These are phyloP conservation scores for Spermophilus dauricus DNA, from an alignment of 2,113 vertebrate species.

Conservation along the genomic window DNA sequence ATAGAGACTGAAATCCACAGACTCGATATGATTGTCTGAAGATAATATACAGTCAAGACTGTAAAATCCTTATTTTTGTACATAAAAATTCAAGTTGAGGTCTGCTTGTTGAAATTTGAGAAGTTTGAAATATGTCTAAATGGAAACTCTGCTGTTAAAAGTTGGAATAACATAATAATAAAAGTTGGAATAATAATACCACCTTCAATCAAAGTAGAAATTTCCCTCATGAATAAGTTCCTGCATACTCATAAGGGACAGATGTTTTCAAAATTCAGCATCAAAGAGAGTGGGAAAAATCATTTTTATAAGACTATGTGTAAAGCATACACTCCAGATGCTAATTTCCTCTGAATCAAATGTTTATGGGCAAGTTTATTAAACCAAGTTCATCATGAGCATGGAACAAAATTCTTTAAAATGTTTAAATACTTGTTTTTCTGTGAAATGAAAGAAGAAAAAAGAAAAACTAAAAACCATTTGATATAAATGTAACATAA, in stretches of 20 bases:
- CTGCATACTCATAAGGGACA: neutral
- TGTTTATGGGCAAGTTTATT: neutral
- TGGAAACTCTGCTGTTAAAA: neutral
- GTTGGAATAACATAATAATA: neutral
- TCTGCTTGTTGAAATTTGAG: neutral
- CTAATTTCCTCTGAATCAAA: neutral
- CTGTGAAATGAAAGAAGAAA: neutral
- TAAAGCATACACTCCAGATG: neutral
- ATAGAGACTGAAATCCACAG: neutral
- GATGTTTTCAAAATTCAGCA: neutral
- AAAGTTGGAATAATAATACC: neutral
- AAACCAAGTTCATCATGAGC: neutral
- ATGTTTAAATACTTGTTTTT: neutral
- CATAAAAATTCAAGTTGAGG: neutral
- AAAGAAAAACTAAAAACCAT: neutral
- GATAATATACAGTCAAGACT: neutral
- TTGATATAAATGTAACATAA: neutral
- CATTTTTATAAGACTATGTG: neutral
- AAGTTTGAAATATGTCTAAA: neutral
- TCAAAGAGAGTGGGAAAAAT: neutral
- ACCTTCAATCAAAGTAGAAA: neutral
- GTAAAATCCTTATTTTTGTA: neutral
- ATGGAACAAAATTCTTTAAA: neutral
- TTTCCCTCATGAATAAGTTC: neutral
- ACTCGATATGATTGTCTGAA: neutral